Conservation (phyloP, 2,113 vertebrate species). For the Grallaria varia region DNA sequence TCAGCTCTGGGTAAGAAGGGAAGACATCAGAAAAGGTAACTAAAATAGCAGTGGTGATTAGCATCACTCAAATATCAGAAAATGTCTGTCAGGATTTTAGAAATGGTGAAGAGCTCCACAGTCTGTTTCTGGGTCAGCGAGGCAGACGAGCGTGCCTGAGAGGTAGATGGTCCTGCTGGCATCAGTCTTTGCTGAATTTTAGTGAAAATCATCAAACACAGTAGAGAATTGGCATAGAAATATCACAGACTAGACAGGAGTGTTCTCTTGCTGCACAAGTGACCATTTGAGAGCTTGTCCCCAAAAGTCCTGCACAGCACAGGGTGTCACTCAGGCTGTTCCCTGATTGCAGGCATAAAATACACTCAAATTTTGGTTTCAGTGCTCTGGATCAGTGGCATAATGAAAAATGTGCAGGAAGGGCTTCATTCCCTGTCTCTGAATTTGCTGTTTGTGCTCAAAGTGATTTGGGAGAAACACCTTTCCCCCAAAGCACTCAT, state of each 20-base stretch:
- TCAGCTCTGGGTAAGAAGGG: background rate
- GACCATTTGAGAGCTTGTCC: background rate
- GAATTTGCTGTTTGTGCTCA: background rate
- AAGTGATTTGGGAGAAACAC: background rate
- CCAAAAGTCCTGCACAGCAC: background rate
- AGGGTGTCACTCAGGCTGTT: background rate
- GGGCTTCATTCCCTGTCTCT: background rate
- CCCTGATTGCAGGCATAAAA: background rate
- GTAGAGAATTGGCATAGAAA: background rate
- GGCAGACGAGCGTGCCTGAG: constrained; percentile 17
- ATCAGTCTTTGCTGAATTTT: background rate
- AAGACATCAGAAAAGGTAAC: background rate
- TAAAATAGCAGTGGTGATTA: background rate
- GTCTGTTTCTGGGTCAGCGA: background rate
- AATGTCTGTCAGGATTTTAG: background rate
- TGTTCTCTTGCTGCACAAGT: background rate
- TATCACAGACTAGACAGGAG: background rate
- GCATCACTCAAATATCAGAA: background rate
- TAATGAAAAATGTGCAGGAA: background rate
- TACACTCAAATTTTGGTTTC: background rate
- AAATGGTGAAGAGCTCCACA: background rate
- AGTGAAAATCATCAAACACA: background rate
- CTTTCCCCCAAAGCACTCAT: background rate
- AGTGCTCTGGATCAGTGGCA: background rate
- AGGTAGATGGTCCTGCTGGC: constrained; percentile 33